A percentile compares a stretch with the other conserved stretches of the same genome.
Evolutionary conservation across 2,113 vertebrate species (phyloP).

Genomic region (Piaya cayana): DNA sequence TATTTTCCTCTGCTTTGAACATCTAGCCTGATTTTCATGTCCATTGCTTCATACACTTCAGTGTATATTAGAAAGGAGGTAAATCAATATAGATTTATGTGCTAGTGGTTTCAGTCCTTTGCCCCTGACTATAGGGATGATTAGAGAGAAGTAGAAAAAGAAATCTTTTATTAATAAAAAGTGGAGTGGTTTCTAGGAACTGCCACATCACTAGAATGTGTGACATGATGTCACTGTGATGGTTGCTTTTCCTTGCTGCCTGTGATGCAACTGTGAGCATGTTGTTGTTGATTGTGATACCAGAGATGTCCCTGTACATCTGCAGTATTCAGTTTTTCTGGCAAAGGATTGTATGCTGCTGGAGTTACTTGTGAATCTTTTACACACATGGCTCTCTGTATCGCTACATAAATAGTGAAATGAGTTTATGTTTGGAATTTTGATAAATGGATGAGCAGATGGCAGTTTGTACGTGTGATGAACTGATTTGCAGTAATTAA

Average conservation of each 20-base stretch:
- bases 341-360: accelerated
- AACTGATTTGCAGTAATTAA: slow-evolving; percentile 41
- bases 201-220: accelerated
- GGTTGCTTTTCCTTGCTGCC: accelerated
- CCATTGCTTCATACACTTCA: not conserved
- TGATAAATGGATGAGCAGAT: slow-evolving; percentile 29
- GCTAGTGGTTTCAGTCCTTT: accelerated
- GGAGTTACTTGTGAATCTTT: not conserved
- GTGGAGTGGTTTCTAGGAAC: not conserved
- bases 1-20: not conserved
- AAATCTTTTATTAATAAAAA: not conserved
- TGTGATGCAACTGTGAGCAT: accelerated
- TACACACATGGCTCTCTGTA: accelerated
- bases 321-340: not conserved
- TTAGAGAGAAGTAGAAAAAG: not conserved
- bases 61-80: not conserved
- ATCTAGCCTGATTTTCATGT: not conserved
- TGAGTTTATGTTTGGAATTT: not conserved
- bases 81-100: not conserved
- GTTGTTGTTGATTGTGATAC: not conserved
- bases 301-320: not conserved
- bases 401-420: not conserved
- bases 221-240: accelerated
- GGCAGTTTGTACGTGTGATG: not conserved
- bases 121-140: not conserved